A percentile compares a stretch with the other conserved stretches of the same genome.
phyloP scores from a whole-genome alignment of 2,888 invertebrate genomes.

The Rhagium mordax region DNA sequence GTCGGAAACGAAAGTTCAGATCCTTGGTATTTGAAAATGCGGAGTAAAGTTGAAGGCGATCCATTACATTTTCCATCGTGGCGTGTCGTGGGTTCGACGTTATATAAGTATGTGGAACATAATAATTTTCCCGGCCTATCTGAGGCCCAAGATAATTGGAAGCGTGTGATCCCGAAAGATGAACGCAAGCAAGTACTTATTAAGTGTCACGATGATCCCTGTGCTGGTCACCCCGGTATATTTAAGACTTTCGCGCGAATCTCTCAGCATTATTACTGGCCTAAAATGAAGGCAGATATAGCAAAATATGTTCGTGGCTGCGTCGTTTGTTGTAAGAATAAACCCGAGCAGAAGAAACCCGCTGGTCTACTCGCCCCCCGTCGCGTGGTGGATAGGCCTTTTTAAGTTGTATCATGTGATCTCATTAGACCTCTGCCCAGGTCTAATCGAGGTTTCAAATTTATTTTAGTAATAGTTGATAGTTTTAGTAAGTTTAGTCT shows the following conservation, averaged over 20 bases:
- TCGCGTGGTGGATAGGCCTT: neutral
- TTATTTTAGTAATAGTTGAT: no score
- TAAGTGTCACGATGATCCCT: slow-evolving; percentile 45
- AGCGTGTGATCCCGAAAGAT: slow-evolving; percentile 43
- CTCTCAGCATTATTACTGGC: slow-evolving; percentile 51
- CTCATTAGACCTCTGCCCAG: neutral
- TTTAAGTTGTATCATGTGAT: neutral
- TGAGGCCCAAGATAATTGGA: slow-evolving; percentile 40
- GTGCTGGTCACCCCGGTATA: slow-evolving; percentile 46
- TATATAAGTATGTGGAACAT: slow-evolving; percentile 44
- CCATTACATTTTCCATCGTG: slow-evolving; percentile 45
- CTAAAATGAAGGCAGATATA: slow-evolving; percentile 48
- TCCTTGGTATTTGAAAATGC: slow-evolving; percentile 47
- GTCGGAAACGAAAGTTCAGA: slow-evolving; percentile 8
- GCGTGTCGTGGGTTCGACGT: slow-evolving; percentile 35
- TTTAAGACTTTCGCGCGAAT: slow-evolving; percentile 47
- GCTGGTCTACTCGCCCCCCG: neutral
- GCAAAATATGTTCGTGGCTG: slow-evolving; percentile 44
- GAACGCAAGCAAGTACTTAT: slow-evolving; percentile 19
- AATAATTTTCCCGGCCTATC: slow-evolving; percentile 34
- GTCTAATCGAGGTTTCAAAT: no score
- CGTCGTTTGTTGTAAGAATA: slow-evolving; percentile 41
- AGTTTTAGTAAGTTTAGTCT: no score
- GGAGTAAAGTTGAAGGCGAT: slow-evolving; percentile 8
- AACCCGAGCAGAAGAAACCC: slow-evolving; percentile 42